These are phyloP conservation scores for Anguilla rostrata DNA, from an alignment of 2,113 vertebrate species.

Conservation along the genomic window DNA sequence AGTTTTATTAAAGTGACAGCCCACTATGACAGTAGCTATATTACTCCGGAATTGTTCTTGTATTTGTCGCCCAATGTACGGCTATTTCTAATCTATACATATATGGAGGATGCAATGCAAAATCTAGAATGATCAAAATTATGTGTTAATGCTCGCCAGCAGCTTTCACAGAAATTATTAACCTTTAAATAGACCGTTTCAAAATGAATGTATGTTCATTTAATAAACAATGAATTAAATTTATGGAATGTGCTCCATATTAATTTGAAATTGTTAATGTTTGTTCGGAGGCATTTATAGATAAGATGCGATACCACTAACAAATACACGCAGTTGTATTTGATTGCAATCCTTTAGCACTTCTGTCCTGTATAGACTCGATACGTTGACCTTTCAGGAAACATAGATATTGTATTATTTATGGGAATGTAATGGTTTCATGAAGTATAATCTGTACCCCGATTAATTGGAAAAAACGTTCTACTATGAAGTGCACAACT, in stretches of 20 bases:
- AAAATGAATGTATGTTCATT: not conserved
- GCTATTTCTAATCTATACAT: not conserved
- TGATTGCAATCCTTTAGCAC: not conserved
- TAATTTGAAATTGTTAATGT: not conserved
- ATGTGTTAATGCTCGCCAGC: not conserved
- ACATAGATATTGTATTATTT: not conserved
- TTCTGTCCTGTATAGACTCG: not conserved
- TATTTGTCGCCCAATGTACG: not conserved
- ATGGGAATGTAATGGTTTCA: not conserved
- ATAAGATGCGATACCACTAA: not conserved
- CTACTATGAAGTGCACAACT: not conserved
- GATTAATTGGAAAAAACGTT: not conserved
- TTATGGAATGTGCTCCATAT: not conserved
- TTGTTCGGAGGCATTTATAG: not conserved
- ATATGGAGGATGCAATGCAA: not conserved
- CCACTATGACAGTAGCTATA: not conserved
- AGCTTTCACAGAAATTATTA: not conserved
- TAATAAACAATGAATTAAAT: not conserved
- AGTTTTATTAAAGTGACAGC: no score
- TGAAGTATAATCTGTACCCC: not conserved
- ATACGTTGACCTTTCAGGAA: not conserved
- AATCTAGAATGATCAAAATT: not conserved
- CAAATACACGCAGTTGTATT: not conserved
- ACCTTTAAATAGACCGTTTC: not conserved
- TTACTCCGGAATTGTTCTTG: not conserved